Percentiles rank a stretch among this genome's conserved stretches.
These are phyloP conservation scores for Chauna torquata DNA, from an alignment of 2,113 vertebrate genomes.

Conservation along the genomic window DNA sequence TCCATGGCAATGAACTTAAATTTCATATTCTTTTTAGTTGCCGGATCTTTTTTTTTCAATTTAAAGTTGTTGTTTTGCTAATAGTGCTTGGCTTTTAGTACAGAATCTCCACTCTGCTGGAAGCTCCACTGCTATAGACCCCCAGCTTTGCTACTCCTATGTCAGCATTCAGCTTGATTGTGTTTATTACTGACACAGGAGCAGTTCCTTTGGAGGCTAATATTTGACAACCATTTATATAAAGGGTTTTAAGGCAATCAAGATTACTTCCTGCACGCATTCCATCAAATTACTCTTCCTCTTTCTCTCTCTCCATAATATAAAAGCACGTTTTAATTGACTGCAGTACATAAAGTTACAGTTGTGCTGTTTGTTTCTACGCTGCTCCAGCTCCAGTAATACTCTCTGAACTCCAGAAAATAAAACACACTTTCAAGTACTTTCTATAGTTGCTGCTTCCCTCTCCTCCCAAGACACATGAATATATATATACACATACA, in stretches of 20 bases:
- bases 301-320: neutral
- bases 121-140: neutral
- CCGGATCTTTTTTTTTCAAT: neutral
- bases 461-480: neutral
- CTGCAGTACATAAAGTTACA: neutral
- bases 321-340: neutral
- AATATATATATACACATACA: neutral
- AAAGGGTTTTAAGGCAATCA: conserved; percentile 7
- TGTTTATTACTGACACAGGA: neutral
- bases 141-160: neutral
- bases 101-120: neutral
- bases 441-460: neutral
- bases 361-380: neutral
- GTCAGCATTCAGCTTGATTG: neutral
- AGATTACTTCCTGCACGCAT: neutral
- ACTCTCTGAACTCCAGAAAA: neutral
- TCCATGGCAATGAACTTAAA: neutral
- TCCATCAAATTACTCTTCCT: neutral
- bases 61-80: neutral
- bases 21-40: too few relatives aligned
- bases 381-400: neutral
- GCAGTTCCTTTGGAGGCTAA: neutral
- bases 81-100: neutral
- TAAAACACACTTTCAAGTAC: neutral
- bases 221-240: neutral